Evolutionary conservation across 2,888 invertebrate genomes (phyloP).

Genomic region (Tinea pellionella): DNA sequence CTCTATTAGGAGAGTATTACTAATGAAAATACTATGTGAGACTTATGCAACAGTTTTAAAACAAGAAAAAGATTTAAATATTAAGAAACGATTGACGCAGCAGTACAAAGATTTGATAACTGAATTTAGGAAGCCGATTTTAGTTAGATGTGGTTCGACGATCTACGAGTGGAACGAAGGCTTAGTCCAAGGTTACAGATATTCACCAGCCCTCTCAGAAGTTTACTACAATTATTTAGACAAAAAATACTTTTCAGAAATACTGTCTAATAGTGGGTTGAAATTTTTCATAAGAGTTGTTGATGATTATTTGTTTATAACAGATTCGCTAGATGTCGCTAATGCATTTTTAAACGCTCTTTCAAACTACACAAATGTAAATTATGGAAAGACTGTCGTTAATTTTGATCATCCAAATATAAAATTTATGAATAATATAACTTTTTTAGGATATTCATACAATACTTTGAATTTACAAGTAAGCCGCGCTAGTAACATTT

Average conservation of each 20-base stretch:
- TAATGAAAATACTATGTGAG: slow-evolving; percentile 41
- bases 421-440: slow-evolving; percentile 36
- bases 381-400: slow-evolving; percentile 48
- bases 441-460: slow-evolving; percentile 52
- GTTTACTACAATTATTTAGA: slow-evolving; percentile 54
- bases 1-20: slow-evolving; percentile 41
- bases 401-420: slow-evolving; percentile 43
- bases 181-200: slow-evolving; percentile 59
- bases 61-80: slow-evolving; percentile 29
- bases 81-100: slow-evolving; percentile 39
- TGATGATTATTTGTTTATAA: slow-evolving; percentile 61
- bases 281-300: slow-evolving; percentile 52
- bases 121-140: slow-evolving; percentile 46
- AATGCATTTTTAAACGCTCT: slow-evolving; percentile 41
- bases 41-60: slow-evolving; percentile 34
- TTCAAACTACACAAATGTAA: slow-evolving; percentile 50
- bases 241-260: slow-evolving; percentile 36
- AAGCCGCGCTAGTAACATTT: slow-evolving; percentile 46
- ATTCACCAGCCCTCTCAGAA: slow-evolving; percentile 61
- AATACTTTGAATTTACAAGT: slow-evolving; percentile 46
- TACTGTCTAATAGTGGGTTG: slow-evolving; percentile 27
- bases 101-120: slow-evolving; percentile 41
- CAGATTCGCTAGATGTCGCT: slow-evolving; percentile 46
- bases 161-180: slow-evolving; percentile 58
- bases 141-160: slow-evolving; percentile 54